Evolutionary conservation across 2,113 vertebrate species (phyloP), one percentile per base, ranked within the genome.

Genomic region (Menidia beryllina): DNA sequence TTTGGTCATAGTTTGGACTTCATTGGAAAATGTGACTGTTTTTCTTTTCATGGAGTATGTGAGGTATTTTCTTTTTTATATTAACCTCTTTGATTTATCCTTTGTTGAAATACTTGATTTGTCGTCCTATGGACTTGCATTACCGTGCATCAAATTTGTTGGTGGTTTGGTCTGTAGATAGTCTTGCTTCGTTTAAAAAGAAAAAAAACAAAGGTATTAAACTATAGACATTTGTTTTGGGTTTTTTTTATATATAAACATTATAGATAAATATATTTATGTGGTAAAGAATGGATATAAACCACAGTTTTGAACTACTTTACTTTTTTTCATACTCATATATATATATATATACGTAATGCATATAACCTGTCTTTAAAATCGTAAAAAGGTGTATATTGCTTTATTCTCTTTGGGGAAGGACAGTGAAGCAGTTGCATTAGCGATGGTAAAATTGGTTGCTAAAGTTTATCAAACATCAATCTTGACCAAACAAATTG

Each of bases 151-250:
- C 93, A 91, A 77, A 95, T 96, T 91, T 93, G 95, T 96, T 96
- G 94, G 94, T 95, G 84, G 94, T 96, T 96, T 95, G 93, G 95
- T 96, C 94, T 96, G 95, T 97, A 96, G 96, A 95, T 96, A 96
- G 95, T 96, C 95, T 97, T 94, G 95, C 94, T 97, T 97, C 93
- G 75, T 89, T 72, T 47, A 69, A 75, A 75, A 82, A 74, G 55
- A 53, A 79, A 80, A 81, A 65, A 64, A 65, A 39, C 39, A 76
- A 86, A 94, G 90, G 90, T 94, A 94, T 95, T 96, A 79, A 89
- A 91, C 85, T 95, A 95, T 96, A 94, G 94, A 95, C 94, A 93
- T 93, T 85, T 85, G 70, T 48, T 71, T 86, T 95, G 15, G 41
- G 1, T 95, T 82, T 94, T 95, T 75, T 93, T 82, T 91, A 87